Evolutionary conservation across 2,797 vertebrate genomes (phyloP).

Genomic region (Emydoidea blandingii): DNA sequence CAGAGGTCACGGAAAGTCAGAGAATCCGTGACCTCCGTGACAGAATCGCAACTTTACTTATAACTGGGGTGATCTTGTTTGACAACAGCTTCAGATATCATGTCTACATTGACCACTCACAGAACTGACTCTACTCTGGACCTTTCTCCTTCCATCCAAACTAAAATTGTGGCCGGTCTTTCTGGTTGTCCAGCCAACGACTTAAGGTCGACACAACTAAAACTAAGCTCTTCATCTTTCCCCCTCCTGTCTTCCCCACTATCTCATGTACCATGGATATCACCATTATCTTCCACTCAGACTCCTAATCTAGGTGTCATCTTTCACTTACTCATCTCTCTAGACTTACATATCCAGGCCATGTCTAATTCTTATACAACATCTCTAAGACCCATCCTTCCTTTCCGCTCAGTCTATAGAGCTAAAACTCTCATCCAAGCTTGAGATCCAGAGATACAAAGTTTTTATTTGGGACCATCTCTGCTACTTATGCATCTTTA

Average conservation of each 20-base stretch:
- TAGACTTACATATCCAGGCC: neutral
- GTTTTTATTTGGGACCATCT: neutral
- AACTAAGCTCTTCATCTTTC: neutral
- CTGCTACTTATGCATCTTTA: neutral
- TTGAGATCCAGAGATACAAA: neutral
- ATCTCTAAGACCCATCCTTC: neutral
- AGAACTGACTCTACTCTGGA: neutral
- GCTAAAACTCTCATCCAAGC: neutral
- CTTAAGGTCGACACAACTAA: neutral
- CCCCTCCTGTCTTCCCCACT: neutral
- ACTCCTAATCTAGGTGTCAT: neutral
- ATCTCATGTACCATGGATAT: neutral
- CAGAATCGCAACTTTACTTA: neutral
- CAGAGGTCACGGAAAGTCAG: no score
- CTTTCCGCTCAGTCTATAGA: neutral
- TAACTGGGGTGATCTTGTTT: neutral
- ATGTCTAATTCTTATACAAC: neutral
- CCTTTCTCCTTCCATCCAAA: neutral
- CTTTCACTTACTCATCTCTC: neutral
- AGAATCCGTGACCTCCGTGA: no score
- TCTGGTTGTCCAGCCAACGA: neutral
- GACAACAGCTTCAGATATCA: neutral
- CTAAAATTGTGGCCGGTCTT: neutral
- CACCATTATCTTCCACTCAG: neutral
- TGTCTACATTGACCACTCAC: neutral